Base-by-base conservation (phyloP, 2,797 vertebrate species). In the Dallia pectoralis region DNA sequence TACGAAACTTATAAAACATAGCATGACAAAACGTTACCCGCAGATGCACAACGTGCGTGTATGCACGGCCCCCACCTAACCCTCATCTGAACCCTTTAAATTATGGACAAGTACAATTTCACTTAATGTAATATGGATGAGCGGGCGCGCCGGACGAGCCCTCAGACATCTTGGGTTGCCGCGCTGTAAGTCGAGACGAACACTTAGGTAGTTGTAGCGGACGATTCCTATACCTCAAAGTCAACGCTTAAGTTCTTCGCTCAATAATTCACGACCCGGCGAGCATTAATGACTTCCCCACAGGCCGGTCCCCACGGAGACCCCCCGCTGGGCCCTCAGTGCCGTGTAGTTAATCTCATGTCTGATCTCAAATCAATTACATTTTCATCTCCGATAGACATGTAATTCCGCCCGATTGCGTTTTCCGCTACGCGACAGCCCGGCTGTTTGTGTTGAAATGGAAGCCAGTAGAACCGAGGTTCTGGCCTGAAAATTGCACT, bases 341-440 rank as follows among this genome's bases (percentile, higher is more conserved):
- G 86, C 92, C 90, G 92, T 92, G 89, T 92, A 91, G 90, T 92
- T 92, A 91, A 93, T 92, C 91, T 93, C 89, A 87, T 92, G 92
- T 93, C 93, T 90, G 89, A 92, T 91, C 91, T 93, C 90, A 92
- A 92, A 92, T 94, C 92, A 93, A 93, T 94, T 93, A 93, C 87
- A 89, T 90, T 93, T 93, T 89, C 89, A 91, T 93, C 91, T 92
- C n/a, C n/a, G 92, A 93, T 92, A 90, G 88, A 89, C 85, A 90
- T 85, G 88, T 93, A 91, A 93, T 93, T 92, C 89, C 70, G 85
- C 87, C 86, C 93, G 93, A 93, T 94, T 92, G 91, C 90, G 89
- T 93, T 93, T 91, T 92, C 92, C 87, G 88, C 84, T 76, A 67
- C n/a, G 68, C 87, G 71, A 59, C 1, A 88, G 89, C 88, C 83